A percentile compares a stretch with the other conserved stretches of the same genome.
These are phyloP conservation scores for Lithophane ornitopus DNA, from an alignment of 2,888 invertebrate species.

Conservation along the genomic window DNA sequence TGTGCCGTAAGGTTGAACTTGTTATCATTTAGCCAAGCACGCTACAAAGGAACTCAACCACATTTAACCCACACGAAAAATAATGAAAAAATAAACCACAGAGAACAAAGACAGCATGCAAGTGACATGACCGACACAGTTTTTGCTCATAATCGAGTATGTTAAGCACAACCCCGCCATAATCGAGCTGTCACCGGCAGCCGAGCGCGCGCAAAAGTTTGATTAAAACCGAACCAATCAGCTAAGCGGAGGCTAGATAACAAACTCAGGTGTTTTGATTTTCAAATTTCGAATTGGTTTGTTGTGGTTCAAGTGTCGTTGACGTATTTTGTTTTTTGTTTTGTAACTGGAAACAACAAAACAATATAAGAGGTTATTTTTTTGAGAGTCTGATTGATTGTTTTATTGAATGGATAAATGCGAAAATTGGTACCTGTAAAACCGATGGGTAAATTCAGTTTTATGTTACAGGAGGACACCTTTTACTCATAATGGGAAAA, in stretches of 20 bases:
- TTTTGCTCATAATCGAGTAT: constrained; percentile 75
- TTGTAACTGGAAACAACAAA: constrained; percentile 2
- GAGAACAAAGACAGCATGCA: constrained; percentile 57
- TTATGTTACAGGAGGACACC: too few relatives aligned
- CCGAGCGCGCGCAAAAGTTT: constrained; percentile 71
- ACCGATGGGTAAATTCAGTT: background rate
- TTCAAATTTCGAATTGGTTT: constrained; percentile 49
- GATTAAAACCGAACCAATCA: constrained; percentile 77
- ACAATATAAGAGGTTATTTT: too few relatives aligned
- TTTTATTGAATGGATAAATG: background rate
- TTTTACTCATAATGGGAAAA: too few relatives aligned
- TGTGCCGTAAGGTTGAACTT: background rate
- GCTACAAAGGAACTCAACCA: constrained; percentile 12
- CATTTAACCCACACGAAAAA: constrained; percentile 26
- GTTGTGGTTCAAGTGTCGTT: constrained; percentile 37
- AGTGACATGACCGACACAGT: constrained; percentile 68
- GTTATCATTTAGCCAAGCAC: background rate
- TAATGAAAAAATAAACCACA: constrained; percentile 35
- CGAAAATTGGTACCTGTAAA: too few relatives aligned
- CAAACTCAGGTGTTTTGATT: constrained; percentile 64
- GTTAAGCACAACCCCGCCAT: constrained; percentile 72
- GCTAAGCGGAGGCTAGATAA: constrained; percentile 61
- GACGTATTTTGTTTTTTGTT: constrained; percentile 17
- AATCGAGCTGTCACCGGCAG: constrained; percentile 77
- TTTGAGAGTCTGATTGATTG: too few relatives aligned